Evolutionary conservation across 1,140 invertebrate genomes (phyloP).

Genomic region (Euura saliciscinereae): DNA sequence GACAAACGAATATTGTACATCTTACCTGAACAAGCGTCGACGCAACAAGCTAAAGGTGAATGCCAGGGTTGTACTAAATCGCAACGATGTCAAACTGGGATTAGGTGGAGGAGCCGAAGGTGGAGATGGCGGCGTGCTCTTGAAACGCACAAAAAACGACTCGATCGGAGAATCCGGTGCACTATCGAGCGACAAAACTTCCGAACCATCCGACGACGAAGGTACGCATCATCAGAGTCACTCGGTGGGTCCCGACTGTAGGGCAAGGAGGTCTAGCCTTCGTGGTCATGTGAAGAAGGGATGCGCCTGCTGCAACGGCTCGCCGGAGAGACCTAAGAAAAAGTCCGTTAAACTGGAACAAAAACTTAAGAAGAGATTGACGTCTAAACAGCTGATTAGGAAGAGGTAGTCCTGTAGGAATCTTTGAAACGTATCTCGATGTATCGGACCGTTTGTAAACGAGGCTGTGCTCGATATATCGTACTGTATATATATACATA

Average conservation of each 20-base stretch:
- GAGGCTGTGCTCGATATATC: too few species aligned
- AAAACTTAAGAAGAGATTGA: conserved; percentile 49
- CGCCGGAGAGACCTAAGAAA: conserved; percentile 54
- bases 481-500: not conserved
- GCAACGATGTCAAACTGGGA: conserved; percentile 37
- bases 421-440: conserved; percentile 31
- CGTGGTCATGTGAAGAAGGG: conserved; percentile 62
- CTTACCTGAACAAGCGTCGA: not conserved
- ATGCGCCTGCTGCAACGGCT: conserved; percentile 61
- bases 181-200: conserved; percentile 47
- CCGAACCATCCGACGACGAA: conserved; percentile 53
- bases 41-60: conserved; percentile 46
- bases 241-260: conserved; percentile 41
- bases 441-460: too few species aligned
- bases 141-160: conserved; percentile 40
- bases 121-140: conserved; percentile 14
- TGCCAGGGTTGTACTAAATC: conserved; percentile 46
- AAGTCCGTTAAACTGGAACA: conserved; percentile 46
- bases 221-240: conserved; percentile 16
- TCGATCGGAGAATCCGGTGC: conserved; percentile 31
- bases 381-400: conserved; percentile 48
- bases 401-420: conserved; percentile 55
- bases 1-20: not conserved
- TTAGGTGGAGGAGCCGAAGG: not conserved
- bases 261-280: conserved; percentile 57